These are phyloP conservation scores for Leptoteleia sp. DNA, from an alignment of 1,140 invertebrate species.

Conservation along the genomic window DNA sequence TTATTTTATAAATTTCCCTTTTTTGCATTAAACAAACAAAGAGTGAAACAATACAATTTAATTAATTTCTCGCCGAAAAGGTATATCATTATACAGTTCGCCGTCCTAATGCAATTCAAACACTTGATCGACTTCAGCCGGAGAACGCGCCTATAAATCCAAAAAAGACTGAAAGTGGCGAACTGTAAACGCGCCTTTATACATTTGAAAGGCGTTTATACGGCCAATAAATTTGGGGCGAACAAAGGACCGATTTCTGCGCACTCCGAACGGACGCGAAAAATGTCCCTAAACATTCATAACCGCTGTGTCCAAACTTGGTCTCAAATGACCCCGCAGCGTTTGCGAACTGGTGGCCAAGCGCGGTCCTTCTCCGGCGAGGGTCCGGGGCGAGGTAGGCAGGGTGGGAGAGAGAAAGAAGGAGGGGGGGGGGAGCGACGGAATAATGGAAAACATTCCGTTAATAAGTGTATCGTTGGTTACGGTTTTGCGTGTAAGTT, in stretches of 20 bases:
- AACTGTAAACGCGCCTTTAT: no score
- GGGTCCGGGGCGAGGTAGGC: constrained; percentile 19
- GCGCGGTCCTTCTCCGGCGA: constrained; percentile 36
- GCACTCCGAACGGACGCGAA: constrained; percentile 19
- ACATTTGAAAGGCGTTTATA: not conserved
- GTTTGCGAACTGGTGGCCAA: constrained; percentile 30
- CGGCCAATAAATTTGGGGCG: constrained; percentile 9
- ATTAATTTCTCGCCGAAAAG: no score
- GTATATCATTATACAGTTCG: no score
- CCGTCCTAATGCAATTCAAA: no score
- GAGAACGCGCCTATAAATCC: no score
- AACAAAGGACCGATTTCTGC: constrained; percentile 19
- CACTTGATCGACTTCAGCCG: no score
- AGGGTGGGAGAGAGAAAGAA: no score
- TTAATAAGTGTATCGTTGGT: constrained; percentile 65
- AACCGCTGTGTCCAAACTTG: constrained; percentile 43
- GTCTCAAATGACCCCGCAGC: constrained; percentile 15
- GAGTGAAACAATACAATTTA: no score
- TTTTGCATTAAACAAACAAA: no score
- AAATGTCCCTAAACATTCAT: constrained; percentile 46
- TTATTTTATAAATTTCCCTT: no score
- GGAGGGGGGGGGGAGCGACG: no score
- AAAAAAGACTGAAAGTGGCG: no score
- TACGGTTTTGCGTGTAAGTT: constrained; percentile 64
- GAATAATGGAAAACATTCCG: constrained; percentile 65